Conservation (phyloP, 1,140 invertebrate genomes). For the Caenorhabditis latens region DNA sequence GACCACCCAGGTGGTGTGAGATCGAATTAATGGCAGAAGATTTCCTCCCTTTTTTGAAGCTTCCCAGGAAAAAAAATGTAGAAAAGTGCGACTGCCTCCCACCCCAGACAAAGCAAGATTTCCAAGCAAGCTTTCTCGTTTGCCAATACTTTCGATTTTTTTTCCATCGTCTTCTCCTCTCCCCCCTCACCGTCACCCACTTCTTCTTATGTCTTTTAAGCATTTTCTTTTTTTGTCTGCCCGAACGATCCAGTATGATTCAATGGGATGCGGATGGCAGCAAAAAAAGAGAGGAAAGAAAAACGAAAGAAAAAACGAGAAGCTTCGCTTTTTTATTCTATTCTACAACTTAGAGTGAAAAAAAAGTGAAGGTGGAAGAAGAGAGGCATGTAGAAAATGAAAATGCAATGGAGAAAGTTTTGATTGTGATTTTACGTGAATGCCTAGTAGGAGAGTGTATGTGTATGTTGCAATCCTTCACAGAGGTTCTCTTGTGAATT, state of each 20-base stretch:
- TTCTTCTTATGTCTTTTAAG: slow-evolving; percentile 30
- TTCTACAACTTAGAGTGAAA: background rate
- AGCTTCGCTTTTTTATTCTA: slow-evolving; percentile 33
- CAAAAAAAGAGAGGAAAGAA: slow-evolving; percentile 21
- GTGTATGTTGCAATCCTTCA: too few species aligned
- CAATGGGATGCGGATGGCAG: slow-evolving; percentile 18
- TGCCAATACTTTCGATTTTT: slow-evolving; percentile 39
- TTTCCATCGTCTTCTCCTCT: background rate
- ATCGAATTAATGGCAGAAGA: slow-evolving; percentile 43
- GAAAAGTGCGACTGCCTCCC: slow-evolving; percentile 35
- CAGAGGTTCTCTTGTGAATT: too few species aligned
- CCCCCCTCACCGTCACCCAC: background rate
- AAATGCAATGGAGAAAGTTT: slow-evolving; percentile 46
- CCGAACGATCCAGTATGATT: slow-evolving; percentile 50
- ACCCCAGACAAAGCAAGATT: slow-evolving; percentile 22
- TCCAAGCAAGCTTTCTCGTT: slow-evolving; percentile 23
- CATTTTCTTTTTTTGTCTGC: slow-evolving; percentile 19
- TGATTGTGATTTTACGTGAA: slow-evolving; percentile 19
- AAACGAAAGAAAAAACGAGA: slow-evolving; percentile 43
- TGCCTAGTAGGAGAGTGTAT: too few species aligned
- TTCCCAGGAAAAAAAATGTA: slow-evolving; percentile 35
- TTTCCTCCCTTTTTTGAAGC: background rate
- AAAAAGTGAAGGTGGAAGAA: slow-evolving; percentile 12
- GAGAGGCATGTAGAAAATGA: background rate
- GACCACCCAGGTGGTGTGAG: slow-evolving; percentile 31